Base-by-base conservation (phyloP, 2,113 vertebrate genomes). In the Hemiprocne comata region DNA sequence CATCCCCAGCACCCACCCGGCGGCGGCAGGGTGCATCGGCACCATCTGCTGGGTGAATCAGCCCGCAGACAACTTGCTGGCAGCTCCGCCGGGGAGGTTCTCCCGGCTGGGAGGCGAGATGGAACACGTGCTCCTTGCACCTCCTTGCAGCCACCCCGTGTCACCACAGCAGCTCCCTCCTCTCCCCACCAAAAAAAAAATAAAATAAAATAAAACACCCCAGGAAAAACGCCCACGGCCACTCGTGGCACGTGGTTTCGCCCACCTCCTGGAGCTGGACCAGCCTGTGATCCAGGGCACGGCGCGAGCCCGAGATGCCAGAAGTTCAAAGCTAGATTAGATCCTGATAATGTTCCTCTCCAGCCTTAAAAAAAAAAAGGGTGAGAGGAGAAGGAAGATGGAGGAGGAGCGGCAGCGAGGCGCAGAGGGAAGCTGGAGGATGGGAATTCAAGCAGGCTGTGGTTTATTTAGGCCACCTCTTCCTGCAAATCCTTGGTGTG, bases 11-110 rank as follows among this genome's bases (percentile, higher is more conserved):
- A 88, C 91, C 94, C 80, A 90, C 54, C 82, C 73, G 18, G 34
- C 85, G 11, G 87, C 73, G 18, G 34, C 87, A 13, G 87, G 91
- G 69, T 44, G 85, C 88, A 48, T 61, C 28, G 50, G 85, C 51
- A 84, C 96, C 94, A 91, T 89, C 94, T 95, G 91, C 5, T 80
- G 84, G 96, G 96, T 81, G 96, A 93, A 92, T 92, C 93, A 92
- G 93, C 80, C 87, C 71, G 88, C 81, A 92, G 96, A 86, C 93
- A 91, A 85, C 92, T 62, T 16, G 93, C 95, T 96, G 92, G 94
- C 88, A 87, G 90, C 85, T 94, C 87, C 1, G 33, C 9, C 20
- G 1, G 20, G 54, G 83, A 84, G 42, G 34, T 31, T 57, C 17
- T 44, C 44, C n/a, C 29, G 2, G 36, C 54, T 4, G 12, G 18